Evolutionary conservation across 2,113 vertebrate species (phyloP).

Genomic region (Oncorhynchus kisutch): DNA sequence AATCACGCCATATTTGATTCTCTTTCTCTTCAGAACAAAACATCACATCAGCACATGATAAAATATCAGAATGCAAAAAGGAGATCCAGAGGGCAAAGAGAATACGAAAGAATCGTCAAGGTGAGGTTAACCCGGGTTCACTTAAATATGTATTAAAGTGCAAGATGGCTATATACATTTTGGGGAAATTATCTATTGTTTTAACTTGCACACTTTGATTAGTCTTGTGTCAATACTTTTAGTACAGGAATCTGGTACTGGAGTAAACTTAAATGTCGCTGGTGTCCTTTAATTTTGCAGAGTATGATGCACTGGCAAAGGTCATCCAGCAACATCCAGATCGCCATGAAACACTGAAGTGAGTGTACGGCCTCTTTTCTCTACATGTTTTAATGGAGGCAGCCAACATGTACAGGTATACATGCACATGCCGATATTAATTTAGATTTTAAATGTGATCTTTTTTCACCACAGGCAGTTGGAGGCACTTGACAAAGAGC

Average conservation of each 20-base stretch:
- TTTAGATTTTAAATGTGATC: background rate
- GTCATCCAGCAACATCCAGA: constrained; percentile 97
- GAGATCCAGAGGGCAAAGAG: constrained; percentile 96
- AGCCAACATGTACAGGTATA: no score
- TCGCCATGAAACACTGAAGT: constrained; percentile 94
- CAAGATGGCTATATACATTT: no score
- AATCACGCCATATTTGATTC: background rate
- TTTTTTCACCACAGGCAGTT: constrained; percentile 79
- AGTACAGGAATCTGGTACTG: background rate
- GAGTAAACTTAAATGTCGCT: no score
- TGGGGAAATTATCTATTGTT: no score
- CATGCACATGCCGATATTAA: no score
- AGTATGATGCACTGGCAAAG: constrained; percentile 97
- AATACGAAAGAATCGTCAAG: constrained; percentile 97
- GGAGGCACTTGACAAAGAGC: constrained; percentile 93
- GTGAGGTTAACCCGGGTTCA: constrained; percentile 62
- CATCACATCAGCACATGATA: constrained; percentile 93
- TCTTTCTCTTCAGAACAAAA: constrained; percentile 78
- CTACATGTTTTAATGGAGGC: background rate
- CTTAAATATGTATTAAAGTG: background rate
- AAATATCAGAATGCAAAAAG: constrained; percentile 97
- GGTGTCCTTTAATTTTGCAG: constrained; percentile 54
- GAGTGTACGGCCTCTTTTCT: constrained; percentile 57
- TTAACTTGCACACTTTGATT: background rate
- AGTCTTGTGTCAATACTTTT: background rate